These are phyloP conservation scores for Luehdorfia chinensis DNA, from an alignment of 1,140 invertebrate species.

Conservation along the genomic window DNA sequence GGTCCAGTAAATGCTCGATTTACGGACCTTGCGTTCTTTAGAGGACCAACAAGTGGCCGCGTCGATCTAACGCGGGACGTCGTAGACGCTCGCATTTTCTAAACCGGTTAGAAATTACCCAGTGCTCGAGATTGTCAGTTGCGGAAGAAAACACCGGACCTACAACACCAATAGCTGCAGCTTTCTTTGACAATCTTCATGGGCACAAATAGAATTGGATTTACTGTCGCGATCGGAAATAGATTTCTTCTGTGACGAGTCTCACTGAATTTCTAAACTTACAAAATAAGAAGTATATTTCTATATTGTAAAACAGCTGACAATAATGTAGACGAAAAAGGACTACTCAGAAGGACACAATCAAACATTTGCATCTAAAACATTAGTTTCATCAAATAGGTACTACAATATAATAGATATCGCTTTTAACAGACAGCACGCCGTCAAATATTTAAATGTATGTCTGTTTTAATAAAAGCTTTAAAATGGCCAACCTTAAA, in stretches of 20 bases:
- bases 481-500: no score
- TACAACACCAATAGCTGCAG: slow-evolving; percentile 42
- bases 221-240: slow-evolving; percentile 6
- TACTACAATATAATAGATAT: no score
- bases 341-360: no score
- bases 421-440: no score
- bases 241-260: background rate
- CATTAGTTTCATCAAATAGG: no score
- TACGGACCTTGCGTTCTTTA: slow-evolving; percentile 4
- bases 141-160: slow-evolving; percentile 63
- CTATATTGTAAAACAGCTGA: no score
- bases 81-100: slow-evolving; percentile 62
- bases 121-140: slow-evolving; percentile 67
- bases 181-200: slow-evolving; percentile 37
- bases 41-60: slow-evolving; percentile 19
- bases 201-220: slow-evolving; percentile 10
- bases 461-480: no score
- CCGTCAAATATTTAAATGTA: no score
- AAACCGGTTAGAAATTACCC: slow-evolving; percentile 76
- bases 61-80: slow-evolving; percentile 19
- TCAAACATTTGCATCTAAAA: no score
- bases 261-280: background rate
- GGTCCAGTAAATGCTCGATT: slow-evolving; percentile 14
- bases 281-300: no score
- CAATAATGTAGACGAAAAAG: no score